These are phyloP conservation scores for Acleris holmiana DNA, from an alignment of 2,888 invertebrate genomes.

Conservation along the genomic window DNA sequence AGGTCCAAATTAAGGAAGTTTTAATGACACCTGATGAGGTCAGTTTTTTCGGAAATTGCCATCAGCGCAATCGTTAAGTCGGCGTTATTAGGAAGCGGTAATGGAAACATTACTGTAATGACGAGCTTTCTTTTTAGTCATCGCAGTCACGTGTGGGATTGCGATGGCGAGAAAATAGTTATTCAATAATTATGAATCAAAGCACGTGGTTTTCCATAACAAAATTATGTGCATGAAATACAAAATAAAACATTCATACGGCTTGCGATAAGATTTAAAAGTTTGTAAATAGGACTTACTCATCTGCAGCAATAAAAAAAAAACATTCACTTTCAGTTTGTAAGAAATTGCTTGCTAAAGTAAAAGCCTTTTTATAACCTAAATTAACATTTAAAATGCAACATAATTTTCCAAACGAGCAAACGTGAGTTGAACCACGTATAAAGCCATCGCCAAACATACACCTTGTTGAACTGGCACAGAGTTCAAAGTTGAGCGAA, in stretches of 20 bases:
- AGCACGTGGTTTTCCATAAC: slow-evolving; percentile 50
- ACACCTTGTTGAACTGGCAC: not conserved
- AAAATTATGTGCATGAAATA: slow-evolving; percentile 44
- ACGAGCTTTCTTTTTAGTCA: slow-evolving; percentile 39
- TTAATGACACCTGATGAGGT: slow-evolving; percentile 25
- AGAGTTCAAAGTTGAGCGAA: slow-evolving; percentile 17
- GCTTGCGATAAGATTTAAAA: not conserved
- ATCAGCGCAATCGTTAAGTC: slow-evolving; percentile 35
- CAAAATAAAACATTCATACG: slow-evolving; percentile 12
- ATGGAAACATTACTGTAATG: slow-evolving; percentile 21
- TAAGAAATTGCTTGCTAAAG: too few species aligned
- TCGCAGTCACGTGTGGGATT: slow-evolving; percentile 26
- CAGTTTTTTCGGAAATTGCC: slow-evolving; percentile 36
- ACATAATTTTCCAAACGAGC: slow-evolving; percentile 13
- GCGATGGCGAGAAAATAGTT: slow-evolving; percentile 30
- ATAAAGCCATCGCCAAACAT: slow-evolving; percentile 3
- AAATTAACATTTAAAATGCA: too few species aligned
- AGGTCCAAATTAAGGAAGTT: slow-evolving; percentile 24
- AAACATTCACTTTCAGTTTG: too few species aligned
- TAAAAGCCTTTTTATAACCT: too few species aligned
- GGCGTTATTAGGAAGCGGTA: slow-evolving; percentile 25
- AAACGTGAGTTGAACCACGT: slow-evolving; percentile 30
- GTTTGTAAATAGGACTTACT: not conserved
- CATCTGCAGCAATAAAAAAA: too few species aligned
- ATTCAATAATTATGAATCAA: slow-evolving; percentile 36